Evolutionary conservation across 2,888 invertebrate genomes (phyloP), one percentile per base, ranked within the genome.

Genomic region (Ectemnius lituratus): DNA sequence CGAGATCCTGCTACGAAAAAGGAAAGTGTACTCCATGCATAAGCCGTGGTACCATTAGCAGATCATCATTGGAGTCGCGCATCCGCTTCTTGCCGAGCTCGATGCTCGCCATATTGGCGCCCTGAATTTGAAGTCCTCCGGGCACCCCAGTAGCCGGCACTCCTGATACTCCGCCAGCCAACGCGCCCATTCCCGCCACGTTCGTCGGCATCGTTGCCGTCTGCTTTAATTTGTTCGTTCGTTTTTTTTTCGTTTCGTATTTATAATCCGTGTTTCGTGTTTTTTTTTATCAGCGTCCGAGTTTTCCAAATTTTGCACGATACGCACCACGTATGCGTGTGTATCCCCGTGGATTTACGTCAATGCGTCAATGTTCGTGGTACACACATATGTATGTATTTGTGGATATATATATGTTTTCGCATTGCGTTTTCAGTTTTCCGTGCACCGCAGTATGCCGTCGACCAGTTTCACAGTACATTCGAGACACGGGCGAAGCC

Each of bases 81-180:
- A 97, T 95, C 94, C 97, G 97, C 95, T 97, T 97, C 96, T 97
- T 97, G 95, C 96, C 97, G 93, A 95, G 94, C 94, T 97, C 96
- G 94, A 96, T 94, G 94, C 93, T 92, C 90, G 93, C 93, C 92
- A 92, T 93, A 92, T 94, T 93, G 92, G 95, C 93, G 93, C 94
- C 92, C 92, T 93, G 92, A 92, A 93, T 93, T 92, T 93, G 92
- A 92, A 93, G 93, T 92, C 92, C 92, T 92, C 89, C 90, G 90
- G 92, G 92, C 89, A 93, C 92, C 89, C 92, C 92, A 90, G 92
- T 91, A 88, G 92, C 91, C 77, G 88, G 86, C 81, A 89, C 86
- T 85, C 88, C 89, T 84, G 90, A 88, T 73, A 90, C 88, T 87
- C 90, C 90, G 79, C 90, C 88, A 84, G 88, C 86, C 87, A 90